A percentile compares a stretch with the other conserved stretches of the same genome.
Conservation (phyloP, 2,797 vertebrate species). For the Lepilemur septentrionalis region DNA sequence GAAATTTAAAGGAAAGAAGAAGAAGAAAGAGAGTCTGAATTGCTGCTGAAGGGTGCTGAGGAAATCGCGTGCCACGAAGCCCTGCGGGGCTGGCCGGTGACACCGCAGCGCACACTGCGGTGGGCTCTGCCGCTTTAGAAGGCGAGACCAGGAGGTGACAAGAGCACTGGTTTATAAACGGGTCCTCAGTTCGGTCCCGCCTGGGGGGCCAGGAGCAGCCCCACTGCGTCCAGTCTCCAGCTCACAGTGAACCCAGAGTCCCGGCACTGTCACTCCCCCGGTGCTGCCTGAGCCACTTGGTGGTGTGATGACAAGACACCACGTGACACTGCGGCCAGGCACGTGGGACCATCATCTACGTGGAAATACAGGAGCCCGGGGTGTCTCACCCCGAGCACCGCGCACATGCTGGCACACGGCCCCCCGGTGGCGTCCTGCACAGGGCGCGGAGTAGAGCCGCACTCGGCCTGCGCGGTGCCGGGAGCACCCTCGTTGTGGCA, state of each 20-base stretch:
- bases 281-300: background rate
- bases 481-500: too few relatives aligned
- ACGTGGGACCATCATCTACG: rapidly evolving
- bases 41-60: background rate
- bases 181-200: background rate
- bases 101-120: too few relatives aligned
- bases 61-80: too few relatives aligned
- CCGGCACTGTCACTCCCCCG: background rate
- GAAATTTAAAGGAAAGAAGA: too few relatives aligned
- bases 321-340: background rate
- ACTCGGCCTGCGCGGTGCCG: background rate
- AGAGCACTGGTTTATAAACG: background rate
- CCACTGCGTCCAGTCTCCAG: background rate
- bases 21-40: background rate
- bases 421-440: too few relatives aligned
- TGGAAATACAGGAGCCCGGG: background rate
- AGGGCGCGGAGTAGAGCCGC: too few relatives aligned
- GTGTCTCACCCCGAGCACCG: too few relatives aligned
- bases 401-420: too few relatives aligned
- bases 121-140: background rate
- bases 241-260: background rate
- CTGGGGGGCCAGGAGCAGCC: background rate
- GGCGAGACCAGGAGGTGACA: background rate
- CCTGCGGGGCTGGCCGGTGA: too few relatives aligned
- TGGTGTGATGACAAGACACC: background rate